A percentile compares a stretch with the other conserved stretches of the same genome.
phyloP scores from a whole-genome alignment of 2,797 vertebrate species.

The Hydrocynus forskahlii region DNA sequence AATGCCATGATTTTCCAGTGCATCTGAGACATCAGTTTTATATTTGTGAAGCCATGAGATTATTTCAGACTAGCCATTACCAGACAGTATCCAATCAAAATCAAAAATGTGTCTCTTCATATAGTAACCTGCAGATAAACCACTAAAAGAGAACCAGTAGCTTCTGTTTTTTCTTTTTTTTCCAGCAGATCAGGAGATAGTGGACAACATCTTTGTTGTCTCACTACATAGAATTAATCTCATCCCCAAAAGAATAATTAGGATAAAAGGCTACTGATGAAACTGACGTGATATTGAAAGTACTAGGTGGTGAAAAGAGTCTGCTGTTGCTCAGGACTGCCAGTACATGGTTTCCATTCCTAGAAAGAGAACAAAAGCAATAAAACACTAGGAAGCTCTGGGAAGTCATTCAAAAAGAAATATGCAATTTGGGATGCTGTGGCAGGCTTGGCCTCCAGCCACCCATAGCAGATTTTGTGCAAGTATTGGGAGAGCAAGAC shows the following conservation, averaged over 20 bases:
- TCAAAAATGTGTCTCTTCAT: neutral
- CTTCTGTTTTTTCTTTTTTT: too few species aligned
- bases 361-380: conserved; percentile 56
- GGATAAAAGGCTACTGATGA: neutral
- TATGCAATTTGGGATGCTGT: conserved; percentile 43
- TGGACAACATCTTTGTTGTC: too few species aligned
- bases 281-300: neutral
- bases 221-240: too few species aligned
- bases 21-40: neutral
- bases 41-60: neutral
- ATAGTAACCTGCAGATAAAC: too few species aligned
- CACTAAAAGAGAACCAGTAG: too few species aligned
- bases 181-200: too few species aligned
- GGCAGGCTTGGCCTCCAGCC: conserved; percentile 43
- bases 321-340: conserved; percentile 20
- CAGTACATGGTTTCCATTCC: conserved; percentile 43
- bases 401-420: conserved; percentile 56
- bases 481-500: conserved; percentile 33
- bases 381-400: conserved; percentile 52
- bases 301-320: neutral
- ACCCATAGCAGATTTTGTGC: conserved; percentile 38
- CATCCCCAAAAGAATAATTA: neutral
- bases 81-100: neutral
- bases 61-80: neutral
- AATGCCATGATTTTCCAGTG: neutral